phyloP scores from a whole-genome alignment of 64 coral and sea anemone genomes.

The Astreopora myriophthalma region DNA sequence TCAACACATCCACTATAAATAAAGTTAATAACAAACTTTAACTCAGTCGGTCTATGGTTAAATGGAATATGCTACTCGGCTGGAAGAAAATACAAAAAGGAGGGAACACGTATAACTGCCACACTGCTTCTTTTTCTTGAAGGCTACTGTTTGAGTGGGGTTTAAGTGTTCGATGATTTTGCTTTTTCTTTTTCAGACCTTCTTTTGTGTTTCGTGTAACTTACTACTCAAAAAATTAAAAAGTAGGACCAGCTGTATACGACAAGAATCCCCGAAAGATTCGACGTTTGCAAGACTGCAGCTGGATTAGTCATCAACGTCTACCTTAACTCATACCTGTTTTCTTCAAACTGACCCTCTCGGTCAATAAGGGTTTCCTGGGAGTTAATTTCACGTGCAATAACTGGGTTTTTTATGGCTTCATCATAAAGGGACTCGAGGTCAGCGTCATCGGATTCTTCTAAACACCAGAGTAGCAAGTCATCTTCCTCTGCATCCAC shows the following conservation, averaged over 20 bases:
- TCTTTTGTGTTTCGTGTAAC: too few species aligned
- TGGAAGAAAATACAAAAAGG: too few species aligned
- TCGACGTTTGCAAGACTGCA: too few species aligned
- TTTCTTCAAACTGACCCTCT: not conserved
- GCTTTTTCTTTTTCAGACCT: too few species aligned
- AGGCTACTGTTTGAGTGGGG: not conserved
- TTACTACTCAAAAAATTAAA: too few species aligned
- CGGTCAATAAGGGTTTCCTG: not conserved
- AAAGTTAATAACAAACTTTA: not conserved
- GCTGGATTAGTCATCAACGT: too few species aligned
- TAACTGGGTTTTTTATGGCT: constrained; percentile 16
- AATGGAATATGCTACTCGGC: not conserved
- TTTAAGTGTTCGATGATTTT: not conserved
- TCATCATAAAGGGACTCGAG: constrained; percentile 25
- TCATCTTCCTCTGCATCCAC: constrained; percentile 42
- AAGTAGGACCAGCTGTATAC: too few species aligned
- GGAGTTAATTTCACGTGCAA: not conserved
- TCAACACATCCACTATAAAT: not conserved
- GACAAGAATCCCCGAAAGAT: too few species aligned
- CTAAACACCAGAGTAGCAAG: constrained; percentile 26
- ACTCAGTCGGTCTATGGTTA: not conserved
- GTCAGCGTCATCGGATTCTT: constrained; percentile 29
- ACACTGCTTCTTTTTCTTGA: too few species aligned
- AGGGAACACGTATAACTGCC: too few species aligned
- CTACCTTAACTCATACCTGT: not conserved